phyloP scores from a whole-genome alignment of 2,113 vertebrate species.

The Rhinoptilus africanus region DNA sequence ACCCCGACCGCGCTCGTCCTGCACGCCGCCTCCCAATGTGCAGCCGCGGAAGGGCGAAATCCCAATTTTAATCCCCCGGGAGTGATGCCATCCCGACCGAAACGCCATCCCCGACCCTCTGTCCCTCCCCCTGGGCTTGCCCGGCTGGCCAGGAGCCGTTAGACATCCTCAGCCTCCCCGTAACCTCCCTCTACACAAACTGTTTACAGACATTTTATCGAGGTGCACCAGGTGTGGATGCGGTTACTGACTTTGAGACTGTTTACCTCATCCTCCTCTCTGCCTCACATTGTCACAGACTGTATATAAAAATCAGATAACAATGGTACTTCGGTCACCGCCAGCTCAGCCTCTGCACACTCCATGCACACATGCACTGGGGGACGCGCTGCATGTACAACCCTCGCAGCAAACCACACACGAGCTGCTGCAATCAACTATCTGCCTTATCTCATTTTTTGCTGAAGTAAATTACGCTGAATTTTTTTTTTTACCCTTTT shows the following conservation, averaged over 20 bases:
- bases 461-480: conserved; percentile 30
- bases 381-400: neutral
- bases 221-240: conserved; percentile 84
- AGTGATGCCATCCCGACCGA: neutral
- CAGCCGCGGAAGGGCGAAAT: neutral
- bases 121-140: neutral
- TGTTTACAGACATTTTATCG: conserved; percentile 71
- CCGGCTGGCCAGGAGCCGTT: conserved; percentile 11
- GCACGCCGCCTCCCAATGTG: neutral
- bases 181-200: conserved; percentile 48
- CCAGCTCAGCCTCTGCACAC: conserved; percentile 30
- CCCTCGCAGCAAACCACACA: conserved; percentile 49
- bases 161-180: neutral
- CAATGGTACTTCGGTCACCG: conserved; percentile 31
- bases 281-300: conserved; percentile 62
- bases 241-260: conserved; percentile 77
- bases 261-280: conserved; percentile 84
- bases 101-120: neutral
- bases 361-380: neutral
- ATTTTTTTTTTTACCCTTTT: conserved; percentile 27
- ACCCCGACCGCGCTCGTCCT: neutral
- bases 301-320: conserved; percentile 69
- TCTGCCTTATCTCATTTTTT: conserved; percentile 15
- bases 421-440: conserved; percentile 9
- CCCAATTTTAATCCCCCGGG: neutral